A percentile compares a stretch with the other conserved stretches of the same genome.
These are phyloP conservation scores for Hestina assimilis DNA, from an alignment of 1,140 invertebrate species.

Conservation along the genomic window DNA sequence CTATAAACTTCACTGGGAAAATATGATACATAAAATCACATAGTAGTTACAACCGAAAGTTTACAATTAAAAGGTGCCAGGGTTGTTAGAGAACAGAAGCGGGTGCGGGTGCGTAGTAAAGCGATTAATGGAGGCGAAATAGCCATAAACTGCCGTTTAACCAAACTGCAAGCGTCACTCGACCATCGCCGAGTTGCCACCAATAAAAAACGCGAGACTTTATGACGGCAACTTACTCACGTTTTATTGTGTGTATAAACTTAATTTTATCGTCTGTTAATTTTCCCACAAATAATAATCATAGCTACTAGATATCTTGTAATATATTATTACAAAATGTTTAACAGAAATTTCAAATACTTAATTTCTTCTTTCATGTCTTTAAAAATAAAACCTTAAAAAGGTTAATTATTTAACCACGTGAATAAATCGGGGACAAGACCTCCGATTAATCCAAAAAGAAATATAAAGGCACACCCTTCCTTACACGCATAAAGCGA, in stretches of 20 bases:
- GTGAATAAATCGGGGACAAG: constrained; percentile 23
- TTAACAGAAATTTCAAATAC: too few relatives aligned
- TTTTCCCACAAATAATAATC: constrained; percentile 78
- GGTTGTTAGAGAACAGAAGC: constrained; percentile 40
- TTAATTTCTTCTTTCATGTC: too few relatives aligned
- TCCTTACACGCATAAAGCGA: constrained; percentile 39
- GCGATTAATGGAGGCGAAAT: constrained; percentile 77
- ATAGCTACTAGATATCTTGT: constrained; percentile 51
- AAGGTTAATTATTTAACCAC: background rate
- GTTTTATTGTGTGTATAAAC: constrained; percentile 78
- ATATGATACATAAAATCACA: too few relatives aligned
- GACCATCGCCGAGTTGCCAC: constrained; percentile 67
- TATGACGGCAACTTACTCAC: constrained; percentile 77
- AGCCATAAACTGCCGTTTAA: constrained; percentile 77
- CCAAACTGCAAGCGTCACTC: constrained; percentile 77
- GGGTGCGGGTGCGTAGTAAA: constrained; percentile 72
- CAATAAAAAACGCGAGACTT: constrained; percentile 78
- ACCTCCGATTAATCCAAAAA: constrained; percentile 22
- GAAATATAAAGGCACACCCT: constrained; percentile 36
- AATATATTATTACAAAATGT: constrained; percentile 9
- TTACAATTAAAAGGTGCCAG: constrained; percentile 21
- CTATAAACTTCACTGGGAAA: too few relatives aligned
- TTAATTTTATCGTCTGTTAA: constrained; percentile 79
- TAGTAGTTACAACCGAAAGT: background rate
- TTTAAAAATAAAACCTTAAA: too few relatives aligned